A percentile compares a stretch with the other conserved stretches of the same genome.
Evolutionary conservation across 2,888 invertebrate species (phyloP).

Genomic region (Callosobruchus maculatus): DNA sequence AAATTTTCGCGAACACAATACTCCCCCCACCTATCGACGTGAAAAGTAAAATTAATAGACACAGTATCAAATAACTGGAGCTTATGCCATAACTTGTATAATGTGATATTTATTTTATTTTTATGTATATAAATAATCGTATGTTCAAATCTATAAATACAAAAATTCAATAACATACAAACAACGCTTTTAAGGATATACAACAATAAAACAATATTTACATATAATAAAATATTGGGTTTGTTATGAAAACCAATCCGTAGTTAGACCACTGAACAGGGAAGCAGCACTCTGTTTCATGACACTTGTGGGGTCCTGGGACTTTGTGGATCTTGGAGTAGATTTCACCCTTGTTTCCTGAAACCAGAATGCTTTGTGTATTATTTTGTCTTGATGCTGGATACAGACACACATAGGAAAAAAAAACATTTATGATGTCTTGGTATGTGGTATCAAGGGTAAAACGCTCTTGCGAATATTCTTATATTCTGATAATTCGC

Average conservation of each 20-base stretch:
- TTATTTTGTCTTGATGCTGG: too few species aligned
- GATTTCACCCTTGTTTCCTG: background rate
- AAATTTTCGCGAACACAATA: too few species aligned
- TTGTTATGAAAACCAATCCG: constrained; percentile 69
- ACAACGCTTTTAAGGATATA: background rate
- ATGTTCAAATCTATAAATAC: background rate
- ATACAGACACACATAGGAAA: too few species aligned
- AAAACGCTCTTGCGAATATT: too few species aligned
- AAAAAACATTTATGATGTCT: too few species aligned
- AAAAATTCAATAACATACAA: background rate
- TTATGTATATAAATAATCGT: background rate
- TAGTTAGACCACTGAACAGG: constrained; percentile 77
- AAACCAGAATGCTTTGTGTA: too few species aligned
- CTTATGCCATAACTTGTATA: background rate
- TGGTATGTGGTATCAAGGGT: too few species aligned
- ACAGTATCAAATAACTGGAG: too few species aligned
- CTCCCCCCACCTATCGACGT: too few species aligned
- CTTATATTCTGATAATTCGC: too few species aligned
- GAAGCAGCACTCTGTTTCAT: constrained; percentile 73
- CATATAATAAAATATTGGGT: background rate
- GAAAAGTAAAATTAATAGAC: too few species aligned
- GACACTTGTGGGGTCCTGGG: constrained; percentile 53
- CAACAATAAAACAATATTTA: background rate
- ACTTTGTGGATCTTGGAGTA: constrained; percentile 19
- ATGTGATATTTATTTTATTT: background rate